Evolutionary conservation across 1,140 invertebrate species (phyloP), one percentile per base, ranked within the genome.

Genomic region (Rhopalosiphum padi): DNA sequence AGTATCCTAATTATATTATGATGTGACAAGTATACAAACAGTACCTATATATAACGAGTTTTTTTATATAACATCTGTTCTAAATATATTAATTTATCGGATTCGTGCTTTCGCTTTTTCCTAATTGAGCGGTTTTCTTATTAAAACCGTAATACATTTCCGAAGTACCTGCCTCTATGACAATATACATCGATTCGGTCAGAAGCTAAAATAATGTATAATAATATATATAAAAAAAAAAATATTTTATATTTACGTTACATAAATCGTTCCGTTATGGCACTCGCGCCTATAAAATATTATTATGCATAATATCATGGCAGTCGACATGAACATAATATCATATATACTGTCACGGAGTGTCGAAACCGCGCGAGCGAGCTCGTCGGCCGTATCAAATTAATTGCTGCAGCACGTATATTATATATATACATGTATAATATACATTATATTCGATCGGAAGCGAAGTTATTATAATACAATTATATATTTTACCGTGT

Each of bases 341-440:
- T 30, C n/a, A 68, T 68, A 77, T 77, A 21, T n/a, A n/a, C 60
- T 77, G 60, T 77, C 60, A 77, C 15, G 60, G 41, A 68, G 37
- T 91, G 35, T 91, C 60, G 90, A 46, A 91, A 91, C 60, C 60
- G 15, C 30, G 25, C 4, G 60, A 68, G 25, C 15, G 0, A n/a
- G 15, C 30, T 77, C 60, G 60, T 48, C 51, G 21, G 93, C 30
- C 94, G 90, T 94, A 41, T 68, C 90, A 77, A 91, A 91, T 91
- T 77, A 77, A 91, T 91, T 77, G 37, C 53, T 15, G 18, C 53
- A 15, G 4, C n/a, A 83, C 35, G 22, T n/a, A 7, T 21, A 35
- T 11, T 0, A 48, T 82, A 21, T 3, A 37, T 18, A 23, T 9
- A 8, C 9, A 68, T 21, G 21, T 22, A 37, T 4, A 7, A 83